Evolutionary conservation across 2,113 vertebrate genomes (phyloP).

Genomic region (Pelecanus crispus): DNA sequence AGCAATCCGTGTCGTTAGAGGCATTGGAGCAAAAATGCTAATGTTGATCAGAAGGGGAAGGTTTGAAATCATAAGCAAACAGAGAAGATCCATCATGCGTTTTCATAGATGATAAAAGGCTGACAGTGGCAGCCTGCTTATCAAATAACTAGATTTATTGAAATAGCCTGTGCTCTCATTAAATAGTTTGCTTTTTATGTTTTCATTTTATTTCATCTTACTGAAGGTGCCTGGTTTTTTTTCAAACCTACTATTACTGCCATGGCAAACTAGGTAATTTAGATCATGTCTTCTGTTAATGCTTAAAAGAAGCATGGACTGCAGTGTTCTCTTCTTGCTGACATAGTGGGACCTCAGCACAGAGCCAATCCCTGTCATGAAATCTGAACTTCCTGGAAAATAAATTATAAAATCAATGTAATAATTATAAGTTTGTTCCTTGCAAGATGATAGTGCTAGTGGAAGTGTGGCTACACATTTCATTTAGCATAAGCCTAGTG

Average conservation of each 20-base stretch:
- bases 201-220: slow-evolving; percentile 35
- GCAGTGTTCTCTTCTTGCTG: background rate
- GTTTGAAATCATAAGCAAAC: slow-evolving; percentile 34
- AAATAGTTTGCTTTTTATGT: slow-evolving; percentile 27
- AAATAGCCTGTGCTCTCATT: slow-evolving; percentile 27
- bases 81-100: background rate
- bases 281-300: slow-evolving; percentile 9
- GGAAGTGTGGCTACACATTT: background rate
- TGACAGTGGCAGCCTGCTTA: slow-evolving; percentile 33
- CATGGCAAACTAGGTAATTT: background rate
- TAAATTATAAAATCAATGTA: slow-evolving; percentile 38
- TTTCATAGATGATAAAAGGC: slow-evolving; percentile 31
- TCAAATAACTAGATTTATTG: slow-evolving; percentile 59
- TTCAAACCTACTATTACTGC: background rate
- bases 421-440: slow-evolving; percentile 28
- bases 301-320: background rate
- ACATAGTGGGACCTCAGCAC: background rate
- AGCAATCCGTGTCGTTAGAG: background rate
- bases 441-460: background rate
- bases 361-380: background rate
- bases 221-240: background rate
- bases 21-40: slow-evolving; percentile 28
- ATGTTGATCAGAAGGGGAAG: background rate
- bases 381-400: slow-evolving; percentile 23
- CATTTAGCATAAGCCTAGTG: background rate